phyloP scores from a whole-genome alignment of 2,113 vertebrate genomes.

The Ramphastos sulfuratus region DNA sequence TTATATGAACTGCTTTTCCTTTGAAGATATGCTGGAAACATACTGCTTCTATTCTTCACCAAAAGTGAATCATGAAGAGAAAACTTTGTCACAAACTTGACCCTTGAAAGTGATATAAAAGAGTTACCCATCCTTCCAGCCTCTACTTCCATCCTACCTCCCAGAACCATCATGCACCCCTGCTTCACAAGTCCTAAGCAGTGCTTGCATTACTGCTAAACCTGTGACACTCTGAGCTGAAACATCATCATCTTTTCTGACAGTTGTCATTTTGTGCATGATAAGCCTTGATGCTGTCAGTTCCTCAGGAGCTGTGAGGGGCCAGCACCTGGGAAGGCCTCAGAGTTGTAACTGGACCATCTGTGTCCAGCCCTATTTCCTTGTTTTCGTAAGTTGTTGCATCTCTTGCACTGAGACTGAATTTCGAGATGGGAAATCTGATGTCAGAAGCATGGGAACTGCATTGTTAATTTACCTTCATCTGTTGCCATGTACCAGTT shows the following conservation, averaged over 20 bases:
- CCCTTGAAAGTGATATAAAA: background rate
- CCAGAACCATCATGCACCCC: background rate
- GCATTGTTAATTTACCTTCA: background rate
- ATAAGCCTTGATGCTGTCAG: background rate
- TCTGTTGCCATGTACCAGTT: background rate
- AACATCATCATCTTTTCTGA: background rate
- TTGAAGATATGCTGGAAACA: background rate
- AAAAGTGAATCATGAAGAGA: background rate
- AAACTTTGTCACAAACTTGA: background rate
- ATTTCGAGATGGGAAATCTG: background rate
- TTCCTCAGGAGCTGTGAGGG: background rate
- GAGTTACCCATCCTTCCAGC: background rate
- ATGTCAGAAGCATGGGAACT: background rate
- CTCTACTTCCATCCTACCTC: background rate
- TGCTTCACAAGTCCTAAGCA: background rate
- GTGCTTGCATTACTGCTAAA: background rate
- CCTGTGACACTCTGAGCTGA: background rate
- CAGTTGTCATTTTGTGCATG: rapidly evolving
- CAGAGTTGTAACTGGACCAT: background rate
- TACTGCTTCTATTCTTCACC: constrained; percentile 9
- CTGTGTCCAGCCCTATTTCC: background rate
- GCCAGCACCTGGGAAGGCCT: background rate
- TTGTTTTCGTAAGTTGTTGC: background rate
- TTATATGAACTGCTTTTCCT: constrained; percentile 1
- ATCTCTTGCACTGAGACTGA: background rate